Percentiles rank a stretch among this genome's conserved stretches.
Evolutionary conservation across 1,140 invertebrate species (phyloP).

Genomic region (Chironomus striatipennis): DNA sequence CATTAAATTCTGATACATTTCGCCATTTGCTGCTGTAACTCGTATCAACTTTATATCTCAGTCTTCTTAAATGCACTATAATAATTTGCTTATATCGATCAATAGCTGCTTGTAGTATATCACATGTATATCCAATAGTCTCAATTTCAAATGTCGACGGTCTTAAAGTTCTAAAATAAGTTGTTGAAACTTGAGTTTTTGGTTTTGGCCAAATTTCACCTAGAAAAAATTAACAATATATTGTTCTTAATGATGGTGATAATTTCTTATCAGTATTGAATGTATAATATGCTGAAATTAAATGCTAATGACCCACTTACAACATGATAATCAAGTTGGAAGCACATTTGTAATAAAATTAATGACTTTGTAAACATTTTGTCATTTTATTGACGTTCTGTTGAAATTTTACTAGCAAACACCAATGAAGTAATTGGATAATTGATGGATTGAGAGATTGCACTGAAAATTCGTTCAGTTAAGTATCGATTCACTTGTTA

Average conservation of each 20-base stretch:
- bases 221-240: not conserved
- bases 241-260: not conserved
- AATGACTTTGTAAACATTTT: not conserved
- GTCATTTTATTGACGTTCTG: not conserved
- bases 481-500: not conserved
- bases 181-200: constrained; percentile 22
- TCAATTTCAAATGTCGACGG: constrained; percentile 27
- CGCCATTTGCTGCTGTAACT: constrained; percentile 19
- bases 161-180: constrained; percentile 25
- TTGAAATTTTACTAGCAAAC: too few species aligned
- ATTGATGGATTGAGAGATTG: too few species aligned
- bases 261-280: not conserved
- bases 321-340: not conserved
- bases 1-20: constrained; percentile 34
- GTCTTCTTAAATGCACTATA: not conserved
- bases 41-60: not conserved
- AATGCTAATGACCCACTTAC: not conserved
- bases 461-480: not conserved
- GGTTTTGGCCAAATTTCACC: constrained; percentile 30
- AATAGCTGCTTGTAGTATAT: constrained; percentile 35
- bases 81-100: constrained; percentile 34
- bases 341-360: not conserved
- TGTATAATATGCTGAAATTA: not conserved
- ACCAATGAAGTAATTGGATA: too few species aligned
- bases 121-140: constrained; percentile 31